These are phyloP conservation scores for Bradypus variegatus DNA, from an alignment of 2,797 vertebrate genomes.

Conservation along the genomic window DNA sequence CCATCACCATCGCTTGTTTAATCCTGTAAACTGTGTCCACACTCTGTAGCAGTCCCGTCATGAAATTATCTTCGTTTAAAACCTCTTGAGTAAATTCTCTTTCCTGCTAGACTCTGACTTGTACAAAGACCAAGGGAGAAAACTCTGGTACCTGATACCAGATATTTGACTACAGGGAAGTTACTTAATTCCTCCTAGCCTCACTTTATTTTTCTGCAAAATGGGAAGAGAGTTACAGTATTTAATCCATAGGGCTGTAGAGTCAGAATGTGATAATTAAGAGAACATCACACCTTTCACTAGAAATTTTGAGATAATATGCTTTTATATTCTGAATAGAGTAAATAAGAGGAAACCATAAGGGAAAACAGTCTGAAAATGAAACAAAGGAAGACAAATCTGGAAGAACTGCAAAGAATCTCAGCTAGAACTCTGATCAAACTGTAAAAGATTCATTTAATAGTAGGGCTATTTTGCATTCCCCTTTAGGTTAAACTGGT, in stretches of 20 bases:
- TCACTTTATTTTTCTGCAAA: neutral
- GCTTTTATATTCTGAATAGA: neutral
- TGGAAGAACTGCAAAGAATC: neutral
- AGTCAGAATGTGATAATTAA: neutral
- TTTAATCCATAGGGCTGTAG: neutral
- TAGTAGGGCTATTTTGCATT: neutral
- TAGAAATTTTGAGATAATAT: neutral
- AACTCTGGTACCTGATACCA: neutral
- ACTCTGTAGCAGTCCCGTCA: neutral
- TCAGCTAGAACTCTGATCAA: neutral
- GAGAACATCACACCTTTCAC: neutral
- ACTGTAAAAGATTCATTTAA: neutral
- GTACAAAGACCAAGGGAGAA: neutral
- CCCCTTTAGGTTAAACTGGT: neutral
- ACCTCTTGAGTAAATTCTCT: neutral
- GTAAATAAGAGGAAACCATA: neutral
- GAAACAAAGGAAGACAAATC: neutral
- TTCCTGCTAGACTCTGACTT: neutral
- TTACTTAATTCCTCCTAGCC: neutral
- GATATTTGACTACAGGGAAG: neutral
- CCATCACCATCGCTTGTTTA: neutral
- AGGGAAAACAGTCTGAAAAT: neutral
- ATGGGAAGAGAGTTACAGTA: neutral
- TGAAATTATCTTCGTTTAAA: neutral
- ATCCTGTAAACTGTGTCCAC: neutral